These are phyloP conservation scores for Lapara coniferarum DNA, from an alignment of 2,888 invertebrate genomes.

Conservation along the genomic window DNA sequence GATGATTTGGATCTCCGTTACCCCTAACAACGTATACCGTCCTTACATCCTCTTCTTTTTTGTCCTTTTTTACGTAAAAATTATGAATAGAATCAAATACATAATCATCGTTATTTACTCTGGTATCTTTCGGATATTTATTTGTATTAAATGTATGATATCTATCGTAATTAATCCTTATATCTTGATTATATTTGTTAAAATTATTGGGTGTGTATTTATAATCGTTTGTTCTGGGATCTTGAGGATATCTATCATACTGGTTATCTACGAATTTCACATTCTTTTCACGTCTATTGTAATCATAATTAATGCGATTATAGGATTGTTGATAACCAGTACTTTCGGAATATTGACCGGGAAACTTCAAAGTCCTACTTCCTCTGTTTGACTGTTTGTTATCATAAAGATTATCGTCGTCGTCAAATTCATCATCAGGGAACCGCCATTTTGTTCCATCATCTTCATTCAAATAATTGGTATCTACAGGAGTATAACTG, in stretches of 20 bases:
- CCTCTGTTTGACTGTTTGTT: slow-evolving; percentile 38
- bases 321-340: slow-evolving; percentile 1
- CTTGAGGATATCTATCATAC: slow-evolving; percentile 8
- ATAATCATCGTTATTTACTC: slow-evolving; percentile 44
- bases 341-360: slow-evolving; percentile 31
- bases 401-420: slow-evolving; percentile 36
- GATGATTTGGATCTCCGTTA: slow-evolving; percentile 74
- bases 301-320: slow-evolving; percentile 29
- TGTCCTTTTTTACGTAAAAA: slow-evolving; percentile 46
- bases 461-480: slow-evolving; percentile 34
- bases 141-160: slow-evolving; percentile 22
- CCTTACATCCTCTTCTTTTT: slow-evolving; percentile 46
- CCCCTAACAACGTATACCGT: slow-evolving; percentile 77
- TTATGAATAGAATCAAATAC: slow-evolving; percentile 48
- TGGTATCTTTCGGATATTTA: slow-evolving; percentile 10
- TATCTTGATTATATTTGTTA: background rate
- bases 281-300: slow-evolving; percentile 43
- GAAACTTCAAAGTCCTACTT: slow-evolving; percentile 50
- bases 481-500: slow-evolving; percentile 31
- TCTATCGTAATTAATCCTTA: slow-evolving; percentile 21
- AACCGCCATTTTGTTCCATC: slow-evolving; percentile 57
- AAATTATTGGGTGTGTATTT: slow-evolving; percentile 27
- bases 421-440: slow-evolving; percentile 47
- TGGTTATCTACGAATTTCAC: slow-evolving; percentile 40
- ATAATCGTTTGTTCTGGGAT: slow-evolving; percentile 14